Evolutionary conservation across 2,888 invertebrate species (phyloP).

Genomic region (Caenorhabditis afra): DNA sequence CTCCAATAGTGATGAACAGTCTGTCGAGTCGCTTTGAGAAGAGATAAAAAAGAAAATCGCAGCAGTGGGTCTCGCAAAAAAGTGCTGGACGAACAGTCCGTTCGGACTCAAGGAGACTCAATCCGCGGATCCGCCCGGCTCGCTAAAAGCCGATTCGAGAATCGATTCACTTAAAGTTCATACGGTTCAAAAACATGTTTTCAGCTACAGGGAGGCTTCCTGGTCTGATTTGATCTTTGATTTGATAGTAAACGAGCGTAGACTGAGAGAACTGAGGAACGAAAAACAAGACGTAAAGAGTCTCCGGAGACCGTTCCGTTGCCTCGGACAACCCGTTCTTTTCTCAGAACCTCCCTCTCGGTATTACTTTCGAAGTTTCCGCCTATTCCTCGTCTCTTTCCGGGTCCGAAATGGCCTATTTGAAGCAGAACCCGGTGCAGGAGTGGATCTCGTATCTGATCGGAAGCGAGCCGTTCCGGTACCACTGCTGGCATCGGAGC

Average conservation of each 20-base stretch:
- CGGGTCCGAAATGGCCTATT: conserved; percentile 9
- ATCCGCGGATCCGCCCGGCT: no score
- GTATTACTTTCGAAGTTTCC: not conserved
- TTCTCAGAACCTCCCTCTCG: conserved; percentile 4
- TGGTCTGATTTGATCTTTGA: conserved; percentile 1
- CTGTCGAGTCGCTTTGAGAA: no score
- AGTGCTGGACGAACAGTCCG: no score
- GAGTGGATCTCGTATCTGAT: conserved; percentile 30
- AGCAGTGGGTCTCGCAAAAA: no score
- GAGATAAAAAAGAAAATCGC: no score
- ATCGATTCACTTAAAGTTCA: no score
- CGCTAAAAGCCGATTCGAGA: no score
- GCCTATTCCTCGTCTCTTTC: not conserved
- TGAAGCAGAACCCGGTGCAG: conserved; percentile 25
- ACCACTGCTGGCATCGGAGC: conserved; percentile 42
- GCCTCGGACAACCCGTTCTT: not conserved
- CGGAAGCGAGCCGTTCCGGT: conserved; percentile 28
- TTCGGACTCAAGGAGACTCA: no score
- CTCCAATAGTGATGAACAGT: no score
- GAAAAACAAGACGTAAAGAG: not conserved
- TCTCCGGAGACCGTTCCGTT: conserved; percentile 2
- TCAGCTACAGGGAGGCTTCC: not conserved
- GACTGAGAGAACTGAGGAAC: not conserved
- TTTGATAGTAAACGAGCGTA: not conserved
- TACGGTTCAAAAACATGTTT: no score